Evolutionary conservation across 2,113 vertebrate species (phyloP).

Genomic region (Campylomormyrus numenius): DNA sequence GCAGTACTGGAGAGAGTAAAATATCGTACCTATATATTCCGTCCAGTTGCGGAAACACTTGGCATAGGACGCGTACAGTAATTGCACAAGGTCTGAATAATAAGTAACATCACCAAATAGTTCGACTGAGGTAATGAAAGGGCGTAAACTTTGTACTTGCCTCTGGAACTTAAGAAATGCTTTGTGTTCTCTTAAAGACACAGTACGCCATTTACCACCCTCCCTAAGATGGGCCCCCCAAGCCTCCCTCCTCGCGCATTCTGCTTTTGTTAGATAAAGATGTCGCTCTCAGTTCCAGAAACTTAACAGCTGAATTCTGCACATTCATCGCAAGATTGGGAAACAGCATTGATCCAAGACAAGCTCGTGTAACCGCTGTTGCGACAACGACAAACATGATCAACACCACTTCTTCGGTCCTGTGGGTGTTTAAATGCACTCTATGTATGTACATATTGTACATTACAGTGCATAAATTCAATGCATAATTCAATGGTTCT

Average conservation of each 20-base stretch:
- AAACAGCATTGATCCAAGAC: background rate
- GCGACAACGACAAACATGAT: background rate
- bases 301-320: background rate
- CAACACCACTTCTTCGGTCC: background rate
- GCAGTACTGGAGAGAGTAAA: background rate
- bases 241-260: background rate
- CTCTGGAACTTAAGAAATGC: background rate
- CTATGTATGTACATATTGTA: background rate
- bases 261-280: background rate
- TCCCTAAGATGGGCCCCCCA: background rate
- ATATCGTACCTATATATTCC: background rate
- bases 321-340: background rate
- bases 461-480: background rate
- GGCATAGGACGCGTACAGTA: background rate
- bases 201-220: background rate
- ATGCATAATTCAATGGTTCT: background rate
- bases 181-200: background rate
- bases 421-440: background rate
- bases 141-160: conserved; percentile 3
- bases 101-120: conserved; percentile 2
- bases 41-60: background rate
- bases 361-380: background rate
- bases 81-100: conserved; percentile 6
- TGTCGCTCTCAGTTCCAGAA: background rate
- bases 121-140: background rate